Evolutionary conservation across 2,797 vertebrate species (phyloP).

Genomic region (Alauda arvensis): DNA sequence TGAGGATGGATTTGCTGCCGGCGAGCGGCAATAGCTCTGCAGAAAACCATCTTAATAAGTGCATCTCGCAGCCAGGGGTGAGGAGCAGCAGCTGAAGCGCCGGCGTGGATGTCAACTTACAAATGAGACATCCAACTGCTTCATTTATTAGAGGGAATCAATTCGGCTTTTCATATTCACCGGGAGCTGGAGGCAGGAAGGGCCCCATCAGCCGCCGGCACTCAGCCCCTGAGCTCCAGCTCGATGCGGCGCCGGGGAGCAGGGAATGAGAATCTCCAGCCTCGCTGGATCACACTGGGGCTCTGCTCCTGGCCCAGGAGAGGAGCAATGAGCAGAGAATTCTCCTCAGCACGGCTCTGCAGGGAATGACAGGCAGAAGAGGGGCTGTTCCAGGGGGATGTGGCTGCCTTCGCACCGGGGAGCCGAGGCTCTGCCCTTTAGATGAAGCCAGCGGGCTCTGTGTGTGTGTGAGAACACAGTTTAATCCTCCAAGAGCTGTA

Average conservation of each 20-base stretch:
- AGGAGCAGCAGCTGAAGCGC: conserved; percentile 21
- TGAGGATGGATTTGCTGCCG: conserved; percentile 2
- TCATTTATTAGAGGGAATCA: conserved; percentile 59
- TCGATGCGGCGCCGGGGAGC: accelerated
- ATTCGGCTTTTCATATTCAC: conserved; percentile 16
- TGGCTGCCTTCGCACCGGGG: accelerated
- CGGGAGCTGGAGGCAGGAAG: background rate
- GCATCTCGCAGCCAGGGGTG: conserved; percentile 38
- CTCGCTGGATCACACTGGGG: accelerated
- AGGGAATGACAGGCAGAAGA: accelerated
- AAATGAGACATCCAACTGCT: conserved; percentile 62
- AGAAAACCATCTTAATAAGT: conserved; percentile 32
- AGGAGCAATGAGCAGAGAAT: accelerated
- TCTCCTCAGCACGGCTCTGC: accelerated
- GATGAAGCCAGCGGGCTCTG: background rate
- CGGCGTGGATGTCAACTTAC: conserved; percentile 40
- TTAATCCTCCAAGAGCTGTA: conserved; percentile 59
- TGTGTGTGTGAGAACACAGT: background rate
- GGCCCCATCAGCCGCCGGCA: background rate
- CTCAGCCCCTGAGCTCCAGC: background rate
- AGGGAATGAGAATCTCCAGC: background rate
- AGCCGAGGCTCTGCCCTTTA: conserved; percentile 18
- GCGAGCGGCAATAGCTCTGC: conserved; percentile 7
- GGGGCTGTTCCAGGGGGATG: accelerated
- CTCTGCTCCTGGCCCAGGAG: background rate